phyloP scores from a whole-genome alignment of 2,113 vertebrate genomes.

The Anolis carolinensis region DNA sequence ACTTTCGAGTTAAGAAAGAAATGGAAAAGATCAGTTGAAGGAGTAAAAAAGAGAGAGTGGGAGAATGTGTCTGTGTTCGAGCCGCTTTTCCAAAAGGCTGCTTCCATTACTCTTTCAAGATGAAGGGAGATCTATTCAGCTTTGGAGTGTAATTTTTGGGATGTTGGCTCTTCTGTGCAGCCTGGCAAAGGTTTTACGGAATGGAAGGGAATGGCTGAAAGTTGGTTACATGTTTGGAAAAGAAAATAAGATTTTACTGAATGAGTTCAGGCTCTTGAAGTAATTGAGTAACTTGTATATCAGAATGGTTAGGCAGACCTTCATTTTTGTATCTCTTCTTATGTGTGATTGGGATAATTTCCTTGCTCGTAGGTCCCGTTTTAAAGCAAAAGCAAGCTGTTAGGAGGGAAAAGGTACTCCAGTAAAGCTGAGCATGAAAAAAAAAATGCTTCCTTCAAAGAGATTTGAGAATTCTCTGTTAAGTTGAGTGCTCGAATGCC shows the following conservation, averaged over 20 bases:
- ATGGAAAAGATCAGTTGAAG: not conserved
- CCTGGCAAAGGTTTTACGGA: not conserved
- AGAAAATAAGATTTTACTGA: not conserved
- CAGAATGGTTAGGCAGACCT: fast-evolving
- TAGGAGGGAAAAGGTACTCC: not conserved
- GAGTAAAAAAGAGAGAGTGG: not conserved
- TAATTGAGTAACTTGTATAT: not conserved
- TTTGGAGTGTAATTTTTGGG: not conserved
- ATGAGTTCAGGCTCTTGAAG: not conserved
- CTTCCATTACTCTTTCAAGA: slow-evolving; percentile 44
- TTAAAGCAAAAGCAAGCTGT: not conserved
- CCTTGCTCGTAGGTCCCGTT: not conserved
- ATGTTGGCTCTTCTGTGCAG: not conserved
- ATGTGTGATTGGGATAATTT: fast-evolving
- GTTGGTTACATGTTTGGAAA: not conserved
- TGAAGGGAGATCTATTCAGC: not conserved
- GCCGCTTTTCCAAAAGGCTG: slow-evolving; percentile 48
- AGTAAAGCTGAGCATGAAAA: not conserved
- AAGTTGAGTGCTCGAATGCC: not conserved
- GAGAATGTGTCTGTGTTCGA: slow-evolving; percentile 20
- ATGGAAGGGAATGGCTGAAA: not conserved
- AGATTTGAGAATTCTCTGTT: not conserved
- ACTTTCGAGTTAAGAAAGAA: not conserved
- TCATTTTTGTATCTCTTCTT: not conserved
- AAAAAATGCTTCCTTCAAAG: not conserved